phyloP scores from a whole-genome alignment of 2,797 vertebrate genomes.

The Hippocampus kuda region DNA sequence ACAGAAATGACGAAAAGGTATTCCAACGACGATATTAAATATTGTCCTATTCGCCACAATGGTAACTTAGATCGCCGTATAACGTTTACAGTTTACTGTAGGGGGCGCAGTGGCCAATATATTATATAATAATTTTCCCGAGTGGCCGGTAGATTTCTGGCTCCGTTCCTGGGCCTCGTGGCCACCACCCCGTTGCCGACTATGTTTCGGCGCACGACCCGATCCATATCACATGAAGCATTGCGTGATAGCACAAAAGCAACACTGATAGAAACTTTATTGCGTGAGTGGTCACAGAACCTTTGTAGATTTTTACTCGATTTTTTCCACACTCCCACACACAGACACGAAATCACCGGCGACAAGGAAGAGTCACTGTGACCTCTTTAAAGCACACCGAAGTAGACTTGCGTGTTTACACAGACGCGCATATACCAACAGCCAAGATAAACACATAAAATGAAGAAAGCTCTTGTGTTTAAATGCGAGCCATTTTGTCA shows the following conservation, averaged over 20 bases:
- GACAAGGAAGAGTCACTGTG: conserved; percentile 10
- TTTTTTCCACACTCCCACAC: no score
- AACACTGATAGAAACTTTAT: conserved; percentile 45
- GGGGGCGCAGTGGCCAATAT: no score
- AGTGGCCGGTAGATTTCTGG: no score
- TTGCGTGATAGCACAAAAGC: conserved; percentile 57
- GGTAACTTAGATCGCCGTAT: no score
- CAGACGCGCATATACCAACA: conserved; percentile 30
- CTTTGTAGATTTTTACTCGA: not conserved
- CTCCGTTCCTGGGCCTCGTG: no score
- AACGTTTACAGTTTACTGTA: no score
- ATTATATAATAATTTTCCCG: no score
- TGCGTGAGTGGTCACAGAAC: not conserved
- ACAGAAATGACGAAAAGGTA: no score
- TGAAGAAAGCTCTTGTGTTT: conserved; percentile 35
- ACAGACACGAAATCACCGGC: not conserved
- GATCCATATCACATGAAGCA: conserved; percentile 59
- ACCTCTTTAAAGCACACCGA: conserved; percentile 13
- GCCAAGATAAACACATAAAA: conserved; percentile 44
- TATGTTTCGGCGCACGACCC: conserved; percentile 35
- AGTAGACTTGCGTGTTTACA: not conserved
- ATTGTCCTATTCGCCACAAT: no score
- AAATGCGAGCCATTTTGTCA: conserved; percentile 38
- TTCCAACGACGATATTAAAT: no score
- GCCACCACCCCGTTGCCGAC: conserved; percentile 1